phyloP scores from a whole-genome alignment of 2,797 vertebrate genomes.

The Cercopithecus petaurista region DNA sequence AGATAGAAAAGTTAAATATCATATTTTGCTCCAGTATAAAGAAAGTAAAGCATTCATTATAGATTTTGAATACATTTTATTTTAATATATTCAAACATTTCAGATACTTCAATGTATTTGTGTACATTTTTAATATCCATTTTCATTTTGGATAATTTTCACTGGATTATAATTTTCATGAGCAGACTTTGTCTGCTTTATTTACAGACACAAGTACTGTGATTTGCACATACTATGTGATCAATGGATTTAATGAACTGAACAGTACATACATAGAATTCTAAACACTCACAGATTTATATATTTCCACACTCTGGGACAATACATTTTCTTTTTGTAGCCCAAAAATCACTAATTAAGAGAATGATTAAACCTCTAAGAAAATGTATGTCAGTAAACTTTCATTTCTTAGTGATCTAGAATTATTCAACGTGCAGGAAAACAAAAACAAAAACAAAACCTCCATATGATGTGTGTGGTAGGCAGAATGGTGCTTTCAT shows the following conservation, averaged over 20 bases:
- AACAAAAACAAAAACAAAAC: background rate
- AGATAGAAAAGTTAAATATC: background rate
- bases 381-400: background rate
- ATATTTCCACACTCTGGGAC: background rate
- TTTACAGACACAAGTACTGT: background rate
- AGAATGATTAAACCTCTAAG: background rate
- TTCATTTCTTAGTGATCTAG: background rate
- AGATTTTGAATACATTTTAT: background rate
- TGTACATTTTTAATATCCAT: background rate
- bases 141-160: background rate
- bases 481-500: background rate
- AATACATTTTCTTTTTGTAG: background rate
- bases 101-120: background rate
- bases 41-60: background rate
- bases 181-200: background rate
- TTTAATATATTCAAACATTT: background rate
- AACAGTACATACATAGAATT: background rate
- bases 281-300: background rate
- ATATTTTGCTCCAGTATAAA: background rate
- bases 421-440: background rate
- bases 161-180: background rate
- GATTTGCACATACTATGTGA: background rate
- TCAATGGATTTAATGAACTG: background rate
- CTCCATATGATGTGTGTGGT: background rate
- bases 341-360: background rate